phyloP scores from a whole-genome alignment of 2,888 invertebrate genomes.

The Trichopoda pennipes region DNA sequence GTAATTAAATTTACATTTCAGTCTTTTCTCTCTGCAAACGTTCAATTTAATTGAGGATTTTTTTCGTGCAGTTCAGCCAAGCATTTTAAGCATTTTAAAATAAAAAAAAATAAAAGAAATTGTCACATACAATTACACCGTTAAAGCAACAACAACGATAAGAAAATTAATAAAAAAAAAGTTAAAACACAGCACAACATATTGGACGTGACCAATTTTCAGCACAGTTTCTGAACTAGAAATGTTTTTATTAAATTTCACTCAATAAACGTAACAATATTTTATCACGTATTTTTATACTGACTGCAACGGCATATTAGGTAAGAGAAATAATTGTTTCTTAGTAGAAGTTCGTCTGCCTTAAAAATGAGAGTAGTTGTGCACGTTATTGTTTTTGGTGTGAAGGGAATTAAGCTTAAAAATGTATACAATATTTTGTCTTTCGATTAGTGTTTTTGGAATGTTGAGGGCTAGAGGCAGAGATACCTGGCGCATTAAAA shows the following conservation, averaged over 20 bases:
- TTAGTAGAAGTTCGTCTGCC: no score
- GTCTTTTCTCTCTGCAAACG: no score
- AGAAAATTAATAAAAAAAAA: not conserved
- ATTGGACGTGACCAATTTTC: conserved; percentile 57
- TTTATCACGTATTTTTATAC: no score
- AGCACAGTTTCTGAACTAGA: not conserved
- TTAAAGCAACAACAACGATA: conserved; percentile 14
- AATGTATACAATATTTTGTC: no score
- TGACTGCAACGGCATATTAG: not conserved
- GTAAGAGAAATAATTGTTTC: not conserved
- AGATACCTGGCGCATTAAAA: no score
- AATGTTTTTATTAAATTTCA: not conserved
- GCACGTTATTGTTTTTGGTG: no score
- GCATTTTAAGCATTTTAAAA: conserved; percentile 23
- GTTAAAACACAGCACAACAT: conserved; percentile 15
- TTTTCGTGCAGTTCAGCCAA: conserved; percentile 17
- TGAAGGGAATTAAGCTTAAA: no score
- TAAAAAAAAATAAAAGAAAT: conserved; percentile 25
- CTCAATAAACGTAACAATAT: not conserved
- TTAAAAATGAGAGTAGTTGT: no score
- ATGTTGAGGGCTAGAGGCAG: no score
- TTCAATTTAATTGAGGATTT: conserved; percentile 33
- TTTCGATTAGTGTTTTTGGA: no score
- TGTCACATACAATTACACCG: conserved; percentile 53
- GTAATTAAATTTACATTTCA: no score